Percentiles rank a stretch among this genome's conserved stretches.
phyloP scores from a whole-genome alignment of 2,888 invertebrate species.

The Philhelius pedissequus region DNA sequence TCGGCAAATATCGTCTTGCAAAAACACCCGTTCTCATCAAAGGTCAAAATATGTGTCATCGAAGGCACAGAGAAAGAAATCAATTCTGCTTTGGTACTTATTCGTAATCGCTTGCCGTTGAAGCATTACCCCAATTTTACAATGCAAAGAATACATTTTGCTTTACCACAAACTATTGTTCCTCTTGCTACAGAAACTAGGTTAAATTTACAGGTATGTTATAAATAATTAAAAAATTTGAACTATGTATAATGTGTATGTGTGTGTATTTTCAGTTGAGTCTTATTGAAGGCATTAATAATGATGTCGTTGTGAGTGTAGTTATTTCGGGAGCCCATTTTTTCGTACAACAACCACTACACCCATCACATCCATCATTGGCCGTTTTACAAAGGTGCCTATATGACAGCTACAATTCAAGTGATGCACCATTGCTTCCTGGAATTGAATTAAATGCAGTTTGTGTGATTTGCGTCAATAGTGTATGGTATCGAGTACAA shows the following conservation, averaged over 20 bases:
- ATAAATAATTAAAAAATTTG: background rate
- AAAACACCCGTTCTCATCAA: conserved; percentile 85
- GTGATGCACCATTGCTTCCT: conserved; percentile 89
- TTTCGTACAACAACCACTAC: conserved; percentile 96
- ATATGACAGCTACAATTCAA: conserved; percentile 88
- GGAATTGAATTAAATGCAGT: conserved; percentile 88
- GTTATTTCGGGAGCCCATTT: conserved; percentile 92
- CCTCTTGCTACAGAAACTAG: conserved; percentile 77
- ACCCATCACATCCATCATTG: conserved; percentile 93
- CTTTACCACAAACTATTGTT: conserved; percentile 77
- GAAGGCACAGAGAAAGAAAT: conserved; percentile 90
- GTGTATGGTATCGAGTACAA: conserved; percentile 94
- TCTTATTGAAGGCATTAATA: conserved; percentile 94
- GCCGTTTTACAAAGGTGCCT: conserved; percentile 89
- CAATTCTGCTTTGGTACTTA: conserved; percentile 89
- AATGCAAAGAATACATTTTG: conserved; percentile 80
- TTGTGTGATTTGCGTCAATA: conserved; percentile 89
- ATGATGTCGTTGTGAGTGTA: conserved; percentile 94
- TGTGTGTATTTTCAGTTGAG: conserved; percentile 84
- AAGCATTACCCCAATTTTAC: conserved; percentile 90
- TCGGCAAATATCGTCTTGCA: conserved; percentile 88
- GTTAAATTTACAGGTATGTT: conserved; percentile 78
- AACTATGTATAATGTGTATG: no score
- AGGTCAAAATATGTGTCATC: conserved; percentile 90
- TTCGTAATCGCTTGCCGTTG: conserved; percentile 90